Evolutionary conservation across 2,113 vertebrate species (phyloP).

Genomic region (Noturus placidus): DNA sequence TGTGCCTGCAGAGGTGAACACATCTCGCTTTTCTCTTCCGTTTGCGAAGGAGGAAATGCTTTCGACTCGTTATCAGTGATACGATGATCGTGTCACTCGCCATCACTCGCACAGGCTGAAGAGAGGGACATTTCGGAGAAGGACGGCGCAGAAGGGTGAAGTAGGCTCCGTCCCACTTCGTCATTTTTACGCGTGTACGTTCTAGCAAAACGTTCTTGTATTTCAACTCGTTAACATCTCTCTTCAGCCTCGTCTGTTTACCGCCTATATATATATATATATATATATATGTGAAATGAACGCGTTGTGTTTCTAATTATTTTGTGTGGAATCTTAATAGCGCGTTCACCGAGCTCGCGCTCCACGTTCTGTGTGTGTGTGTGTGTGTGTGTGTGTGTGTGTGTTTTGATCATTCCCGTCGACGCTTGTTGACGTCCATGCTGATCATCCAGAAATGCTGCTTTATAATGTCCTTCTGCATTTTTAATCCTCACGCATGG

Average conservation of each 20-base stretch:
- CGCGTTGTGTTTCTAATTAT: background rate
- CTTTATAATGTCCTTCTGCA: constrained; percentile 48
- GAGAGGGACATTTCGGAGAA: constrained; percentile 21
- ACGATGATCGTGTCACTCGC: constrained; percentile 41
- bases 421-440: background rate
- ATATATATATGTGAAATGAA: background rate
- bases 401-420: constrained; percentile 10
- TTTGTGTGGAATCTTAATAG: background rate
- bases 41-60: constrained; percentile 4
- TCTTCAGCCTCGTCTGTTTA: background rate
- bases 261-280: background rate
- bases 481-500: constrained; percentile 48
- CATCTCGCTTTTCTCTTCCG: constrained; percentile 15
- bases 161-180: constrained; percentile 6
- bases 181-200: background rate
- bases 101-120: constrained; percentile 40
- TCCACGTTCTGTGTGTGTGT: background rate
- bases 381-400: background rate
- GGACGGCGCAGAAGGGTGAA: constrained; percentile 33
- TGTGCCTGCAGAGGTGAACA: constrained; percentile 31
- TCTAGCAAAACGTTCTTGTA: background rate
- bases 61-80: constrained; percentile 23
- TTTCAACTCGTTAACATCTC: background rate
- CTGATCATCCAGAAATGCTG: constrained; percentile 43
- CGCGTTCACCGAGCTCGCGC: background rate